A percentile compares a stretch with the other conserved stretches of the same genome.
Evolutionary conservation across 2,113 vertebrate genomes (phyloP).

Genomic region (Crypturellus undulatus): DNA sequence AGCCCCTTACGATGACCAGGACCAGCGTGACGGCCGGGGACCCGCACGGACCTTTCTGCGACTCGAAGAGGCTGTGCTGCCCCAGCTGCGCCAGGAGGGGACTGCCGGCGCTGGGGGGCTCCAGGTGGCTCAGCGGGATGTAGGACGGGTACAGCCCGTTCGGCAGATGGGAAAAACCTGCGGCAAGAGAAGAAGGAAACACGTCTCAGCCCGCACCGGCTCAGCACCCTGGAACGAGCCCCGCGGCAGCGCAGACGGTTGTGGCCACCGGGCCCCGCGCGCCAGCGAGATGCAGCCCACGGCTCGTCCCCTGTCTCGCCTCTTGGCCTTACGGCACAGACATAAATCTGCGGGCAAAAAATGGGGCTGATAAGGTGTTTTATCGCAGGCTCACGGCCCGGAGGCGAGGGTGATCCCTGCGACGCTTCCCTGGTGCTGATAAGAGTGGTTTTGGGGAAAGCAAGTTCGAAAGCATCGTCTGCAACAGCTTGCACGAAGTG

Average conservation of each 20-base stretch:
- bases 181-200: conserved; percentile 51
- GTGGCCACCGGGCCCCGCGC: not conserved
- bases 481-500: not conserved
- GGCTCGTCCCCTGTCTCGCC: fast-evolving
- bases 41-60: conserved; percentile 90
- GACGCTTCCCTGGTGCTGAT: fast-evolving
- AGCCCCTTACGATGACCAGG: too few species aligned
- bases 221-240: conserved; percentile 10
- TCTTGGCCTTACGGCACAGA: not conserved
- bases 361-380: not conserved
- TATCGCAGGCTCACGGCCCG: not conserved
- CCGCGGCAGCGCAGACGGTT: conserved; percentile 23
- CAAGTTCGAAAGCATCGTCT: fast-evolving
- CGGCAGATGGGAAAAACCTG: conserved; percentile 91
- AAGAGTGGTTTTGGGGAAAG: not conserved
- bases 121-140: conserved; percentile 93
- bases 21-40: too few species aligned
- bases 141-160: conserved; percentile 91
- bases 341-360: not conserved
- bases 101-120: conserved; percentile 80
- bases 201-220: not conserved
- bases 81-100: conserved; percentile 87
- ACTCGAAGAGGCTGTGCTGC: conserved; percentile 91
- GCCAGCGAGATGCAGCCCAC: not conserved
- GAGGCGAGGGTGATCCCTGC: not conserved